These are phyloP conservation scores for Caenorhabditis becei DNA, from an alignment of 2,888 invertebrate species.

Conservation along the genomic window DNA sequence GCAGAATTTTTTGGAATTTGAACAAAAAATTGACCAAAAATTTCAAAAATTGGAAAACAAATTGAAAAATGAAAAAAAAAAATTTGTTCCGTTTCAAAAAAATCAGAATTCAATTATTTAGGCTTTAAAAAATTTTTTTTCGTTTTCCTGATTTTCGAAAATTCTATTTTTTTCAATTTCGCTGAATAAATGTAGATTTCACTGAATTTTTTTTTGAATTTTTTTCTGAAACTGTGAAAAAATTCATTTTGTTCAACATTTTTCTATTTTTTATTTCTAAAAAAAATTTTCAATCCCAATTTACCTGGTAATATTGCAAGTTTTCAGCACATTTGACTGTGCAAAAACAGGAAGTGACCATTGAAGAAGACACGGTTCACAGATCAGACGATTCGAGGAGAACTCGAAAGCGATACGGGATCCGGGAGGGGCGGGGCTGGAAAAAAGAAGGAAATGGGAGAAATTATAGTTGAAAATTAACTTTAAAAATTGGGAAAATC, in stretches of 20 bases:
- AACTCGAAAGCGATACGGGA: constrained; percentile 15
- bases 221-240: background rate
- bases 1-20: background rate
- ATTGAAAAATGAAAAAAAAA: no score
- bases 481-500: background rate
- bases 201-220: background rate
- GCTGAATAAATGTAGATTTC: background rate
- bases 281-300: background rate
- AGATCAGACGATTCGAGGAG: constrained; percentile 18
- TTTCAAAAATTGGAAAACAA: no score
- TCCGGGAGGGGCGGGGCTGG: background rate
- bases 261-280: background rate
- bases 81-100: no score
- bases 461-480: no score
- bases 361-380: constrained; percentile 57
- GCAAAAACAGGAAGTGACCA: constrained; percentile 60
- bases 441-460: background rate
- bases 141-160: background rate
- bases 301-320: constrained; percentile 46
- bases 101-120: no score
- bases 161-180: no score
- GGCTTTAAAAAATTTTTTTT: no score
- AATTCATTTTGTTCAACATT: background rate
- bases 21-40: no score
- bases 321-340: constrained; percentile 25